These are phyloP conservation scores for Scaptomyza tumidula DNA, from an alignment of 2,888 invertebrate genomes.

Conservation along the genomic window DNA sequence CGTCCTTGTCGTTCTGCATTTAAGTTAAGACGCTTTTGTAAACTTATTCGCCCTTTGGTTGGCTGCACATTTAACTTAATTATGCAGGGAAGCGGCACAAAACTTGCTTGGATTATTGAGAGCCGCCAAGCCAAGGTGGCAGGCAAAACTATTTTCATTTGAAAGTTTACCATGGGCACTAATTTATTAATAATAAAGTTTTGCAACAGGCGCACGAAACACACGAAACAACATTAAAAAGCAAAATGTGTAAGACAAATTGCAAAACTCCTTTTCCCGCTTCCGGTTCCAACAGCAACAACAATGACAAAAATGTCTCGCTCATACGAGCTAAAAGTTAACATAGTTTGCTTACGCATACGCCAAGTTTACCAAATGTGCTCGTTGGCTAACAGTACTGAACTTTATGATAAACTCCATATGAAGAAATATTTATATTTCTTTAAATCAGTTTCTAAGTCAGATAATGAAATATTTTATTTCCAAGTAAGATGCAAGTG, in stretches of 20 bases:
- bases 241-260: constrained; percentile 39
- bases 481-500: not conserved
- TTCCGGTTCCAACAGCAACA: constrained; percentile 34
- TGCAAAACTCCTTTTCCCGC: constrained; percentile 28
- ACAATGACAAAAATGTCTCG: constrained; percentile 56
- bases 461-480: not conserved
- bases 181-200: constrained; percentile 78
- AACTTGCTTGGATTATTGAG: constrained; percentile 62
- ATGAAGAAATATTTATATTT: not conserved
- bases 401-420: not conserved
- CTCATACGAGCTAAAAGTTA: constrained; percentile 20
- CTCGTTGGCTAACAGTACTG: not conserved
- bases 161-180: constrained; percentile 62
- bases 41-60: constrained; percentile 48
- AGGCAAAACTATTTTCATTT: constrained; percentile 73
- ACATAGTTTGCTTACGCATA: constrained; percentile 41
- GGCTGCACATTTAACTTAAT: constrained; percentile 67
- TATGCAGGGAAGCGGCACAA: constrained; percentile 52
- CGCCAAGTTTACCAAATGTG: constrained; percentile 5
- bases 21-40: constrained; percentile 17
- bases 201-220: constrained; percentile 38
- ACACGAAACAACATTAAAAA: constrained; percentile 34
- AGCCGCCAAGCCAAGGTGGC: constrained; percentile 55
- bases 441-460: not conserved
- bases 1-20: constrained; percentile 20